A percentile compares a stretch with the other conserved stretches of the same genome.
These are phyloP conservation scores for Lasioglossum zephyrum DNA, from an alignment of 2,888 invertebrate species.

Conservation along the genomic window DNA sequence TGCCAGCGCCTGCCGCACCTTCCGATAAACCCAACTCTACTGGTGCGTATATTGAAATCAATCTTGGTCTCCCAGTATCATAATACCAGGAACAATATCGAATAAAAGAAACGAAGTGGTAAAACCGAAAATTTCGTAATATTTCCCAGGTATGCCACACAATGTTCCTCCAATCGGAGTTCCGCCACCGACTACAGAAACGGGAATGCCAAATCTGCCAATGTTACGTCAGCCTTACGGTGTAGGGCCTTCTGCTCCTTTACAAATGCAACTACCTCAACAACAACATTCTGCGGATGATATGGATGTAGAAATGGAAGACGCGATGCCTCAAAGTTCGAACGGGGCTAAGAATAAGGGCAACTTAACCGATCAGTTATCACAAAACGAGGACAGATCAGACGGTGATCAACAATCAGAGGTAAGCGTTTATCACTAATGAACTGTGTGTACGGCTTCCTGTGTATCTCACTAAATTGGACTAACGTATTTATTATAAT, in stretches of 20 bases:
- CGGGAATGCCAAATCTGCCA: conserved; percentile 80
- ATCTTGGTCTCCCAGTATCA: not conserved
- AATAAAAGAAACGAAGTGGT: not conserved
- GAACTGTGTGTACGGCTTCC: not conserved
- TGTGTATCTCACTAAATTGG: not conserved
- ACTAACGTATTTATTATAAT: not conserved
- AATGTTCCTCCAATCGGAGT: conserved; percentile 84
- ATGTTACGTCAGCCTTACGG: conserved; percentile 82
- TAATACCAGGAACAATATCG: not conserved
- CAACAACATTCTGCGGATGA: conserved; percentile 88
- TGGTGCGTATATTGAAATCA: conserved; percentile 67
- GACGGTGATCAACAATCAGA: conserved; percentile 73
- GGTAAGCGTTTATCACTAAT: conserved; percentile 33
- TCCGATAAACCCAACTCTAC: conserved; percentile 83
- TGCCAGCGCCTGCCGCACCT: conserved; percentile 83
- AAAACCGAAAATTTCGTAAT: not conserved
- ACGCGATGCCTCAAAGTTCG: conserved; percentile 83
- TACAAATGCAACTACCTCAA: conserved; percentile 78
- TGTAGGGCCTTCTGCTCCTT: conserved; percentile 80
- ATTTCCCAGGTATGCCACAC: conserved; percentile 82
- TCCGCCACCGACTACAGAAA: conserved; percentile 81
- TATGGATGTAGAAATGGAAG: conserved; percentile 92
- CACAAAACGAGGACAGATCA: conserved; percentile 83
- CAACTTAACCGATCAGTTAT: conserved; percentile 85
- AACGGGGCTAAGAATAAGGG: conserved; percentile 74